These are phyloP conservation scores for Drosophila crucigera DNA, from an alignment of 2,888 invertebrate genomes.

Conservation along the genomic window DNA sequence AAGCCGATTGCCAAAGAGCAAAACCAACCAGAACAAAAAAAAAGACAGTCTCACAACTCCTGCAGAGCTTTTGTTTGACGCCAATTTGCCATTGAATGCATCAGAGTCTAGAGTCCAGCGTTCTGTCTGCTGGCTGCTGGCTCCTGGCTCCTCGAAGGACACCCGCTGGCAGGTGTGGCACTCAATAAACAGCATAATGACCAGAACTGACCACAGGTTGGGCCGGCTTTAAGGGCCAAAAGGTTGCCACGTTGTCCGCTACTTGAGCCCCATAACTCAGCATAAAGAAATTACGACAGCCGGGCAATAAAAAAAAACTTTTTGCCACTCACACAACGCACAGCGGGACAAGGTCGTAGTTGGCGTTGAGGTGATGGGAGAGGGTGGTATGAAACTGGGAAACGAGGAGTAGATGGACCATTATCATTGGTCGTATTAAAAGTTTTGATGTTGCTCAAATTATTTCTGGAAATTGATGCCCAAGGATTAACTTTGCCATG, in stretches of 20 bases:
- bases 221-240: constrained; percentile 24
- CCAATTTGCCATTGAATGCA: constrained; percentile 54
- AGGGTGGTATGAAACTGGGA: not conserved
- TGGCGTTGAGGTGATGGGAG: not conserved
- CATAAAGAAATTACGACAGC: constrained; percentile 72
- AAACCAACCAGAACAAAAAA: not conserved
- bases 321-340: constrained; percentile 22
- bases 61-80: constrained; percentile 44
- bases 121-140: not conserved
- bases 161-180: constrained; percentile 65
- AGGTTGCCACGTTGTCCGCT: constrained; percentile 44
- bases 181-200: constrained; percentile 77
- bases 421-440: constrained; percentile 82
- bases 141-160: constrained; percentile 6
- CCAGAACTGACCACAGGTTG: constrained; percentile 64
- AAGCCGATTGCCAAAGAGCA: constrained; percentile 1
- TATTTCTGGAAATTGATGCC: constrained; percentile 82
- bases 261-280: constrained; percentile 68
- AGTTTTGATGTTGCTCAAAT: constrained; percentile 81
- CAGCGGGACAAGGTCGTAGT: constrained; percentile 16
- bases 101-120: not conserved
- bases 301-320: constrained; percentile 59
- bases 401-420: constrained; percentile 39
- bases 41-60: constrained; percentile 3
- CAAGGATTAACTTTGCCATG: constrained; percentile 76